Percentiles rank a stretch among this genome's conserved stretches.
Evolutionary conservation across 2,888 invertebrate genomes (phyloP).

Genomic region (Pachliopta kotzebuea): DNA sequence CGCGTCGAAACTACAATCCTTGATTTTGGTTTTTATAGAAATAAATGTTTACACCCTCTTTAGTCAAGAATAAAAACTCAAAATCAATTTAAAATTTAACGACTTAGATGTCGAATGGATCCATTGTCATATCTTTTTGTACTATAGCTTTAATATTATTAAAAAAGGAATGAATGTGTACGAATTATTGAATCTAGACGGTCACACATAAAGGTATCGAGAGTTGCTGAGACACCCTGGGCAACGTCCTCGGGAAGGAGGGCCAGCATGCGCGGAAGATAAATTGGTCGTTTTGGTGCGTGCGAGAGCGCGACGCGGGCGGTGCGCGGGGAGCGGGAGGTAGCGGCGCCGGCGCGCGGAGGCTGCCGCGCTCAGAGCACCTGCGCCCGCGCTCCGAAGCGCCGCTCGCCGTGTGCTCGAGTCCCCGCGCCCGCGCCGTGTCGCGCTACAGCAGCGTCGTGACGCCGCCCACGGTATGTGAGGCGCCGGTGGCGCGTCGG

Average conservation of each 20-base stretch:
- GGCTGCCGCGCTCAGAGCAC: conserved; percentile 86
- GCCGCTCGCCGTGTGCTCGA: conserved; percentile 77
- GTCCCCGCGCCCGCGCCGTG: conserved; percentile 67
- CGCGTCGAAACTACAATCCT: conserved; percentile 36
- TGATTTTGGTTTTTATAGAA: conserved; percentile 41
- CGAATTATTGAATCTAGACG: conserved; percentile 25
- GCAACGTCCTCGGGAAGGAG: conserved; percentile 69
- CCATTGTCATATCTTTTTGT: background rate
- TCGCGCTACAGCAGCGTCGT: conserved; percentile 60
- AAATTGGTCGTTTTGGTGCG: conserved; percentile 78
- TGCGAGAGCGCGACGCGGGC: conserved; percentile 63
- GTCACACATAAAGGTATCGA: conserved; percentile 16
- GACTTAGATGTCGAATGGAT: conserved; percentile 8
- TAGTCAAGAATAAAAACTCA: conserved; percentile 5
- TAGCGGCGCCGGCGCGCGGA: conserved; percentile 81
- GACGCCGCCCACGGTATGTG: conserved; percentile 77
- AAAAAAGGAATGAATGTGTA: conserved; percentile 5
- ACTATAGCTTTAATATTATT: conserved; percentile 5
- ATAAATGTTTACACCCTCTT: conserved; percentile 3
- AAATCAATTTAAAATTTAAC: conserved; percentile 17
- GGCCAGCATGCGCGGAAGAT: conserved; percentile 76
- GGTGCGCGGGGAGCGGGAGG: conserved; percentile 75
- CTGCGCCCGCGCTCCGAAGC: conserved; percentile 83
- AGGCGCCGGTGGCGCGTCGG: conserved; percentile 71
- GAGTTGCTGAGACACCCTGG: conserved; percentile 35